Evolutionary conservation across 2,113 vertebrate species (phyloP).

Genomic region (Noctilio leporinus): DNA sequence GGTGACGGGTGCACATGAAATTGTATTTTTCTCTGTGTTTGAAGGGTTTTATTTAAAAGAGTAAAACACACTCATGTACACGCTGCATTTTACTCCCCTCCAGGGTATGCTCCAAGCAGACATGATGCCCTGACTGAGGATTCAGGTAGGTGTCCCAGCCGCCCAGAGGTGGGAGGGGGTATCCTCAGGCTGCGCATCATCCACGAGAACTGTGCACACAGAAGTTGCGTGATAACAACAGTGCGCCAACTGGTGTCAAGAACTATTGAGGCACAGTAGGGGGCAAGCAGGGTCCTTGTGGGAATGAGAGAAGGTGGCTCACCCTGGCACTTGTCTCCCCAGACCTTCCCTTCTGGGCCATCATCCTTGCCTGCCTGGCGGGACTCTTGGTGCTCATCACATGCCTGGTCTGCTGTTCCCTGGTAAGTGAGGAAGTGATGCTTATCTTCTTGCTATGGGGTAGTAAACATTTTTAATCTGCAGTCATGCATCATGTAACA

Average conservation of each 20-base stretch:
- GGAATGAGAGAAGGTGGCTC: not conserved
- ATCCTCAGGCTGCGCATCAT: not conserved
- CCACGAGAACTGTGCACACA: not conserved
- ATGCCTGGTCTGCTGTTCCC: slow-evolving; percentile 71
- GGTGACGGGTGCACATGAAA: not conserved
- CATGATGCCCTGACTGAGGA: not conserved
- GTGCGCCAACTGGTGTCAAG: not conserved
- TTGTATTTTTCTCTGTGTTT: not conserved
- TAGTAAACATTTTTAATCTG: not conserved
- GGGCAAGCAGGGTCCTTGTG: accelerated
- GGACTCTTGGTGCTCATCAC: slow-evolving; percentile 72
- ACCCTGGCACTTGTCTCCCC: not conserved
- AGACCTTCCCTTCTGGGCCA: slow-evolving; percentile 80
- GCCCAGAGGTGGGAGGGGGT: not conserved
- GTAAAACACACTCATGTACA: not conserved
- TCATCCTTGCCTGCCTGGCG: slow-evolving; percentile 81
- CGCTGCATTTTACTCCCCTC: slow-evolving; percentile 10
- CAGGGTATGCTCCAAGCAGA: slow-evolving; percentile 69
- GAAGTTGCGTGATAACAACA: not conserved
- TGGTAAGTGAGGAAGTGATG: slow-evolving; percentile 70
- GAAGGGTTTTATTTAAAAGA: not conserved
- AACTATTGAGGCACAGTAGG: not conserved
- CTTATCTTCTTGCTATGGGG: not conserved
- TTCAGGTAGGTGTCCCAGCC: slow-evolving; percentile 58
- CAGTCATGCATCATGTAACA: not conserved